phyloP scores from a whole-genome alignment of 2,113 vertebrate species.

The Thunnus maccoyii region DNA sequence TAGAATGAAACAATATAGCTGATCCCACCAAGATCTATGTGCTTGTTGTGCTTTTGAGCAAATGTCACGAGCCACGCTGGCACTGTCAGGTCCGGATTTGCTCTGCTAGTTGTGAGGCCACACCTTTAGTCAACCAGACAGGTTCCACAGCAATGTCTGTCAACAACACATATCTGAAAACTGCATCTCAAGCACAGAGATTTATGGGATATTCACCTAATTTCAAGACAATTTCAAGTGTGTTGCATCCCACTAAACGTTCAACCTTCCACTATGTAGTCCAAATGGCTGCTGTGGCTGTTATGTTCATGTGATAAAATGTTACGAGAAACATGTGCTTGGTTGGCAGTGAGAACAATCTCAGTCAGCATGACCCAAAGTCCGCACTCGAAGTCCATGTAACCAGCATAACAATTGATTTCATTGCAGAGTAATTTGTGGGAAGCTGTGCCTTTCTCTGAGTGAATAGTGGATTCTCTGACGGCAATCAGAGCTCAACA shows the following conservation, averaged over 20 bases:
- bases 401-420: conserved; percentile 15
- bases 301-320: neutral
- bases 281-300: neutral
- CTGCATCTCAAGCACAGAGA: neutral
- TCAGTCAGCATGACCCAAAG: neutral
- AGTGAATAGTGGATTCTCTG: neutral
- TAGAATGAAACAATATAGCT: too few species aligned
- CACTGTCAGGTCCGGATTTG: conserved; percentile 4
- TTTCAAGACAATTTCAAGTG: neutral
- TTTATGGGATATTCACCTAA: neutral
- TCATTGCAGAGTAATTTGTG: neutral
- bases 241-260: neutral
- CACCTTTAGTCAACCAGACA: conserved; percentile 29
- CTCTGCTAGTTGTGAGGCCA: neutral
- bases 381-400: conserved; percentile 3
- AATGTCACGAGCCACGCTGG: neutral
- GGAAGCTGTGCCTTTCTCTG: neutral
- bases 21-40: neutral
- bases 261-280: too few species aligned
- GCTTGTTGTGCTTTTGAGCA: neutral
- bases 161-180: conserved; percentile 5
- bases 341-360: neutral
- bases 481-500: conserved; percentile 27
- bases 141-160: conserved; percentile 34
- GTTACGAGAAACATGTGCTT: neutral